Base-by-base conservation (phyloP, 64 coral and sea anemone genomes). In the Acropora tenuis region DNA sequence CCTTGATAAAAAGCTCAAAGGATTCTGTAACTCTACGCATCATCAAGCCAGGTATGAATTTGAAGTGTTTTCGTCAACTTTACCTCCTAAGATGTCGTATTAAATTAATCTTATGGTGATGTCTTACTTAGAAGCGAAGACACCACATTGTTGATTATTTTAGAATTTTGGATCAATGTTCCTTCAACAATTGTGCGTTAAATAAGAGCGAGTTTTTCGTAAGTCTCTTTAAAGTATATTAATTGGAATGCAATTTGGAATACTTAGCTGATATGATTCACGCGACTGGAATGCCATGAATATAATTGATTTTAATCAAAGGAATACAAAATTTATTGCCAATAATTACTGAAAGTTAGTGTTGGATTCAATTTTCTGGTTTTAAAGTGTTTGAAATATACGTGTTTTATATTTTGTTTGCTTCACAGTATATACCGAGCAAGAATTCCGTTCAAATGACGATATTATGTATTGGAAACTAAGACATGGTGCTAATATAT, bases 1-100 rank as follows among this genome's bases (percentile, higher is more conserved):
- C 89, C 16, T 92, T 97, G 17, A 93, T 97, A 58, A 97, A 97
- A 47, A 91, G 93, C 77, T 92, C 90, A 50, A 86, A 84, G 15
- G 92, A 97, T 43, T 55, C 88, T 0, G 83, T 94, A 2, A 83
- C 68, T 8, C 76, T 97, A 47, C 69, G 92, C 73, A 91, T 78
- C 12, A 89, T 97, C 8, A 97, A 97, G 66, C 95, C 89, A 88
- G 95, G 95, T 97, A 86, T 74, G 60, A 12, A 15, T 63, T 1
- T 63, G 6, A 72, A 80, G 69, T 83, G 90, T 78, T 82, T 74
- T 12, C 83, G 55, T 9, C 10, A 73, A 52, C 75, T 63, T 65
- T 84, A 2, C 30, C 43, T 15, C 73, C 52, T 60, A 40, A 53
- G 20, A 59, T 43, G 17, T 73, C 15, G 15, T 43, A 48, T 66